Percentiles rank a stretch among this genome's conserved stretches.
Evolutionary conservation across 2,888 invertebrate species (phyloP).

Genomic region (Atethmia centrago): DNA sequence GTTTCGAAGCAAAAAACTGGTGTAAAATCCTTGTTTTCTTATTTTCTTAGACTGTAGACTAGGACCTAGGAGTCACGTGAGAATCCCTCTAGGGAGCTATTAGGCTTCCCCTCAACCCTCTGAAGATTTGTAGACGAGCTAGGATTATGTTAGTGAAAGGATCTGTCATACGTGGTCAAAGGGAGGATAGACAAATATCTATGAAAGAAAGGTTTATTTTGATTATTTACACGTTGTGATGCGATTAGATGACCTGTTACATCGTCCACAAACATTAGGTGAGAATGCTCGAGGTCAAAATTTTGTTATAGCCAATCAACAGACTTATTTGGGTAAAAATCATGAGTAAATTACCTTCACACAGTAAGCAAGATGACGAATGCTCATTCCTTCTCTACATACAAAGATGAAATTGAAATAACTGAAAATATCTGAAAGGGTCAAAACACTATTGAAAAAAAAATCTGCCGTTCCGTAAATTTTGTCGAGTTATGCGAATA

Average conservation of each 20-base stretch:
- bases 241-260: too few species aligned
- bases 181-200: too few species aligned
- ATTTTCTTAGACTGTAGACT: not conserved
- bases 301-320: not conserved
- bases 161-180: not conserved
- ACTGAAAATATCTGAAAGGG: too few species aligned
- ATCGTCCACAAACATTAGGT: too few species aligned
- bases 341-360: not conserved
- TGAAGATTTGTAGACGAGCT: not conserved
- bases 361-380: not conserved
- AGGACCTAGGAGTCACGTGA: not conserved
- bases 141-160: not conserved
- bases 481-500: too few species aligned
- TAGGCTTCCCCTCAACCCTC: not conserved
- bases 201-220: not conserved
- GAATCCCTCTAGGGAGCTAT: conserved; percentile 2
- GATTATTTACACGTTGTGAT: too few species aligned
- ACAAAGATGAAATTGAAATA: too few species aligned
- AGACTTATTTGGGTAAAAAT: not conserved
- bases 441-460: too few species aligned
- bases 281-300: not conserved
- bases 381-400: not conserved
- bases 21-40: not conserved
- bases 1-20: not conserved
- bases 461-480: too few species aligned